Percentiles rank a stretch among this genome's conserved stretches.
Evolutionary conservation across 2,888 invertebrate species (phyloP).

Genomic region (Agrotis ipsilon): DNA sequence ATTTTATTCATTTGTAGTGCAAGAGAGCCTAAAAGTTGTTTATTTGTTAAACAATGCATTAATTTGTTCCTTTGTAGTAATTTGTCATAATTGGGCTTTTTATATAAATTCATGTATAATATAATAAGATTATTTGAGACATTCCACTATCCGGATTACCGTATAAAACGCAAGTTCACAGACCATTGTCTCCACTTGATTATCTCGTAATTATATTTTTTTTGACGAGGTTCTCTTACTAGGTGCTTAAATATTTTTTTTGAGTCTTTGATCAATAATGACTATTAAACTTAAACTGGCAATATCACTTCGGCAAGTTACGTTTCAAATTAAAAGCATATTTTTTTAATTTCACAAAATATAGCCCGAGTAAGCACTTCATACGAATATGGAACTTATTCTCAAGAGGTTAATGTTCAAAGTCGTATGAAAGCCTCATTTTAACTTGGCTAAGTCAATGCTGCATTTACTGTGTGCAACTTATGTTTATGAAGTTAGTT

Average conservation of each 20-base stretch:
- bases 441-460: not conserved
- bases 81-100: conserved; percentile 11
- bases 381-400: not conserved
- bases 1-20: not conserved
- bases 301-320: conserved; percentile 59
- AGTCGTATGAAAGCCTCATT: not conserved
- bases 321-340: conserved; percentile 32
- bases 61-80: conserved; percentile 8
- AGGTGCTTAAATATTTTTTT: conserved; percentile 1
- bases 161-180: not conserved
- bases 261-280: not conserved
- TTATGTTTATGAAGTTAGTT: not conserved
- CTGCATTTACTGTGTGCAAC: not conserved
- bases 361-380: not conserved
- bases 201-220: not conserved
- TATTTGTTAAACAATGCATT: conserved; percentile 24
- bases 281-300: conserved; percentile 29
- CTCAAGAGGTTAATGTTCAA: not conserved
- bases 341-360: not conserved
- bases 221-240: not conserved
- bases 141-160: too few species aligned
- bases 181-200: not conserved
- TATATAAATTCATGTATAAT: not conserved
- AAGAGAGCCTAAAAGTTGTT: not conserved
- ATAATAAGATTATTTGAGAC: not conserved